These are phyloP conservation scores for Dryocosmus kuriphilus DNA, from an alignment of 2,888 invertebrate species.

Conservation along the genomic window DNA sequence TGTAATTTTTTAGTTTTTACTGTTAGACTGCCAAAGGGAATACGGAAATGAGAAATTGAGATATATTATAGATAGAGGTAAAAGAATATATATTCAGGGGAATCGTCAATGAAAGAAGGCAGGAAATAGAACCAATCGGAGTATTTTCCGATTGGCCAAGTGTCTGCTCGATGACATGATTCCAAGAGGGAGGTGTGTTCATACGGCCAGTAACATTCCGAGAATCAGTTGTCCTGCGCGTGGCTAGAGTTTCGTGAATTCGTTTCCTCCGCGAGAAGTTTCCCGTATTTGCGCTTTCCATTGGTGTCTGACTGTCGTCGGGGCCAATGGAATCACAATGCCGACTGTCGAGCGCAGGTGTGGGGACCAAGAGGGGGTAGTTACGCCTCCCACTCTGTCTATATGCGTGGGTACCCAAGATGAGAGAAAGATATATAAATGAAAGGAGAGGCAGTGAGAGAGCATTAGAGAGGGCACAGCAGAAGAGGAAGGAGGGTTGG, in stretches of 20 bases:
- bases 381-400: constrained; percentile 68
- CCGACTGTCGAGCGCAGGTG: constrained; percentile 71
- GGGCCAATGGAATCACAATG: constrained; percentile 76
- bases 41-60: background rate
- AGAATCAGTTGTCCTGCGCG: constrained; percentile 57
- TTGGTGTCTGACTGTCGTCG: constrained; percentile 76
- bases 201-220: constrained; percentile 52
- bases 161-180: constrained; percentile 58
- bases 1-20: too few species aligned
- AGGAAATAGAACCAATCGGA: constrained; percentile 66
- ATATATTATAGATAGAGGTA: background rate
- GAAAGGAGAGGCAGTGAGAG: constrained; percentile 62
- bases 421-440: constrained; percentile 59
- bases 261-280: constrained; percentile 54
- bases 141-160: constrained; percentile 72
- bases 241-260: constrained; percentile 51
- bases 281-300: constrained; percentile 58
- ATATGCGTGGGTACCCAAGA: constrained; percentile 44
- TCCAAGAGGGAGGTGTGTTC: constrained; percentile 50
- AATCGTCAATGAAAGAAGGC: constrained; percentile 49
- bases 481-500: constrained; percentile 59
- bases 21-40: too few species aligned
- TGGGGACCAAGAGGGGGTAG: constrained; percentile 69
- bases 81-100: background rate
- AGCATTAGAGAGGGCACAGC: constrained; percentile 64